These are phyloP conservation scores for Silurus asotus DNA, from an alignment of 2,113 vertebrate species.

Conservation along the genomic window DNA sequence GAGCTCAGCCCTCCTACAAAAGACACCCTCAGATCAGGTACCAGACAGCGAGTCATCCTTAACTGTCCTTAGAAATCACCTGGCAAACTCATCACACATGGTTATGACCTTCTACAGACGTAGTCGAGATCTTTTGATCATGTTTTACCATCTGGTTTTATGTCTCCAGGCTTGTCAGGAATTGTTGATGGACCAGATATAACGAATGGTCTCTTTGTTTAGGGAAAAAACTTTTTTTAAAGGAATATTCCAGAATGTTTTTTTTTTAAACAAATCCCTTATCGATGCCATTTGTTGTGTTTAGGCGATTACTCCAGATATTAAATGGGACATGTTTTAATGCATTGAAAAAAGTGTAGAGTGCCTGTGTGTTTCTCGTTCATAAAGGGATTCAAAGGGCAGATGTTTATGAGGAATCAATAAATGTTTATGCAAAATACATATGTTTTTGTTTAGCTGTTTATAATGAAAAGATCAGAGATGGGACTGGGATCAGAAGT, in stretches of 20 bases:
- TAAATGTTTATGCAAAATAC: background rate
- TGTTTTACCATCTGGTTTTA: constrained; percentile 27
- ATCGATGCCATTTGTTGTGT: background rate
- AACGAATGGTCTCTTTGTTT: constrained; percentile 23
- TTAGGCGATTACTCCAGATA: background rate
- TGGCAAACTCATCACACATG: constrained; percentile 34
- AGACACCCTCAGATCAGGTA: constrained; percentile 93
- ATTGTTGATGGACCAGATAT: constrained; percentile 16
- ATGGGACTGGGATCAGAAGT: background rate
- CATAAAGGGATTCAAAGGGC: background rate
- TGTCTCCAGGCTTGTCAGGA: constrained; percentile 24
- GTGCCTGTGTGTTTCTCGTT: background rate
- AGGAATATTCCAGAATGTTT: background rate
- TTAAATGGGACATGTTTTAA: background rate
- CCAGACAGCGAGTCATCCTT: background rate
- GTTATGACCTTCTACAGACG: constrained; percentile 21
- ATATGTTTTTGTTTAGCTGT: background rate
- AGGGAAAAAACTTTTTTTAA: background rate
- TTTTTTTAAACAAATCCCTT: background rate
- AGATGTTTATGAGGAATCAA: background rate
- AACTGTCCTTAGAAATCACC: background rate
- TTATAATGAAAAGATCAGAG: background rate
- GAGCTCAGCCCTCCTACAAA: constrained; percentile 81
- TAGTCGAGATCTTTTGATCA: constrained; percentile 32
- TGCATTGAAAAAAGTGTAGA: background rate